Conservation (phyloP, 2,113 vertebrate species). For the Sylvilagus bachmani region DNA sequence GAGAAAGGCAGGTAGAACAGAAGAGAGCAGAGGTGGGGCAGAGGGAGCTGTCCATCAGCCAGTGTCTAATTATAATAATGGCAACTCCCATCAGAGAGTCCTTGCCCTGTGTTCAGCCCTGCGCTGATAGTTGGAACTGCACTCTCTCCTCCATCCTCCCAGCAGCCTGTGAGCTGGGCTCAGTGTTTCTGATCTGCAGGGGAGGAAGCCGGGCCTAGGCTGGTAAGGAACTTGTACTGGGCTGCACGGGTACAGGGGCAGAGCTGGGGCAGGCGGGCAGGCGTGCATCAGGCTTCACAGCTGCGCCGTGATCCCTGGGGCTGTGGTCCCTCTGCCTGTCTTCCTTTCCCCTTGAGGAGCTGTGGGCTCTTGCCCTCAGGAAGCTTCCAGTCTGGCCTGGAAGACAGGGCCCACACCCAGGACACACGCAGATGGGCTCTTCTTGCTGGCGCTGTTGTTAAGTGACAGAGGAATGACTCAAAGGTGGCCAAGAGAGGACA, state of each 20-base stretch:
- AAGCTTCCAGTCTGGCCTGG: conserved; percentile 2
- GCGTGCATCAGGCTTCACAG: background rate
- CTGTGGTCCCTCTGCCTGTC: background rate
- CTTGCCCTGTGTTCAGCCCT: background rate
- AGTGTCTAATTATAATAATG: background rate
- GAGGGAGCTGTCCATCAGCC: background rate
- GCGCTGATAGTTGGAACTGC: background rate
- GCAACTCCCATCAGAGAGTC: background rate
- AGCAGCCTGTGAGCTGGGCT: background rate
- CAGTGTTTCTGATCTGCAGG: background rate
- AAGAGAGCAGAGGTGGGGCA: background rate
- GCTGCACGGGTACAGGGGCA: background rate
- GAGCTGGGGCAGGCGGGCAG: background rate
- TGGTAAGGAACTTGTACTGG: background rate
- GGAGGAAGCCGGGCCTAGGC: background rate
- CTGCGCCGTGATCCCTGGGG: too few relatives aligned
- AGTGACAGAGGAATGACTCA: conserved; percentile 48
- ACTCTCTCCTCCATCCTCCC: background rate
- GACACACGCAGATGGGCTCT: background rate
- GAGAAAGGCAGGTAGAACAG: background rate
- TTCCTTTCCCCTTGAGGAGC: background rate
- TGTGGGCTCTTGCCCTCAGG: background rate
- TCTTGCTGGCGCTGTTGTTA: background rate
- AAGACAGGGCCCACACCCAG: conserved; percentile 4
- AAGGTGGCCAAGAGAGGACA: background rate